Evolutionary conservation across 2,113 vertebrate genomes (phyloP).

Genomic region (Eupsittula cactorum): DNA sequence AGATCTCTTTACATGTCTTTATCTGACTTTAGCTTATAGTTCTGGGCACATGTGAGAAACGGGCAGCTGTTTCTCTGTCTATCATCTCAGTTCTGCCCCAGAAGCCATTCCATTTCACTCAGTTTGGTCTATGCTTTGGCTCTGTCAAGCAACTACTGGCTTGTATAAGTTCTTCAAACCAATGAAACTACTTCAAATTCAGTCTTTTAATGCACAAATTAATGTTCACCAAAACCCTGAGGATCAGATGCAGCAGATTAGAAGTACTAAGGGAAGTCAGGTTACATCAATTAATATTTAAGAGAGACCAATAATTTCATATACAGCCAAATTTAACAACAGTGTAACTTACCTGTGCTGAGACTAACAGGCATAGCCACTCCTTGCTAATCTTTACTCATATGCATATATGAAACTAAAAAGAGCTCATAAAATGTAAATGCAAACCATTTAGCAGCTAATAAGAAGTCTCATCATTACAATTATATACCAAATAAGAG

Average conservation of each 20-base stretch:
- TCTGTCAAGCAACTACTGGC: constrained; percentile 26
- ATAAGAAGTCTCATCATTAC: neutral
- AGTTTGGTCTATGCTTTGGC: neutral
- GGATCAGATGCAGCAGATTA: constrained; percentile 68
- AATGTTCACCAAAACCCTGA: constrained; percentile 70
- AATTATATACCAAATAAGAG: neutral
- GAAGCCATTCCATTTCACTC: neutral
- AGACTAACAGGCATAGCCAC: neutral
- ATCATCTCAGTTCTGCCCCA: neutral
- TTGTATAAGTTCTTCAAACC: constrained; percentile 45
- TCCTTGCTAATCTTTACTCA: neutral
- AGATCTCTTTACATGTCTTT: neutral
- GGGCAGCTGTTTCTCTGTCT: neutral
- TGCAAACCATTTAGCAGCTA: neutral
- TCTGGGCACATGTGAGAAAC: neutral
- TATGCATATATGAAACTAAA: constrained; percentile 42
- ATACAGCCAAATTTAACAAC: constrained; percentile 27
- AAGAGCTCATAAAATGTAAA: constrained; percentile 54
- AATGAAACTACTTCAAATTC: constrained; percentile 53
- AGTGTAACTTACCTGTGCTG: neutral
- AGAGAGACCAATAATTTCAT: constrained; percentile 68
- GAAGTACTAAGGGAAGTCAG: constrained; percentile 73
- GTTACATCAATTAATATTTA: constrained; percentile 78
- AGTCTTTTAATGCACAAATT: constrained; percentile 68
- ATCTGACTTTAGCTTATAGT: neutral